Percentiles rank a stretch among this genome's conserved stretches.
Conservation (phyloP, 2,888 invertebrate genomes). For the Caenorhabditis sp. region DNA sequence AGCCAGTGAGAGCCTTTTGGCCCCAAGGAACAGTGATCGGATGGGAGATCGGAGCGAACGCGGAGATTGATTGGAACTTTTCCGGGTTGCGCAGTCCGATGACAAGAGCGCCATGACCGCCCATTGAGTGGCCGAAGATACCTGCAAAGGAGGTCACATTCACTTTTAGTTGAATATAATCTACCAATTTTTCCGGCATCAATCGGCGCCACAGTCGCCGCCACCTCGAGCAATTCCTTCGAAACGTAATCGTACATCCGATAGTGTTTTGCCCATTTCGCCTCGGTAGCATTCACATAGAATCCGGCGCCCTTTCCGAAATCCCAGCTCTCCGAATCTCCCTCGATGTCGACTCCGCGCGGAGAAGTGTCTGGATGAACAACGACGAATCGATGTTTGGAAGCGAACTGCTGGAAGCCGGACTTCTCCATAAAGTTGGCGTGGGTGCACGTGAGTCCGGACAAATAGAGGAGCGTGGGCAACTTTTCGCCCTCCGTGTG, state of each 20-base stretch:
- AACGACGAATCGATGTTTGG: slow-evolving; percentile 84
- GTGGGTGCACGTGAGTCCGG: slow-evolving; percentile 89
- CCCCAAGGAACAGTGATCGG: slow-evolving; percentile 91
- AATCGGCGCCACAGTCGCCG: slow-evolving; percentile 45
- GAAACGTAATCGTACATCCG: slow-evolving; percentile 95
- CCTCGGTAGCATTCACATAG: slow-evolving; percentile 91
- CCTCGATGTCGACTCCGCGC: slow-evolving; percentile 89
- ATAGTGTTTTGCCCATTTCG: slow-evolving; percentile 94
- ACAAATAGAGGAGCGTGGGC: slow-evolving; percentile 74
- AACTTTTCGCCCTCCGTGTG: slow-evolving; percentile 80
- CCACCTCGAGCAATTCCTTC: slow-evolving; percentile 70
- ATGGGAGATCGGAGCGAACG: slow-evolving; percentile 95
- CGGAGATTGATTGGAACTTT: slow-evolving; percentile 87
- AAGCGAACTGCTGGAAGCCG: slow-evolving; percentile 92
- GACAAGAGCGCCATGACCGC: slow-evolving; percentile 92
- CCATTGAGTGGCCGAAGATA: slow-evolving; percentile 85
- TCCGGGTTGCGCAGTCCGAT: slow-evolving; percentile 83
- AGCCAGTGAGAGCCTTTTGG: slow-evolving; percentile 79
- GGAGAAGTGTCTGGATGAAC: slow-evolving; percentile 90
- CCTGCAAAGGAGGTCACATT: slow-evolving; percentile 75
- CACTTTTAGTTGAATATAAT: background rate
- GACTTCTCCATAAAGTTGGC: slow-evolving; percentile 95
- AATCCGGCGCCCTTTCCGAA: slow-evolving; percentile 95
- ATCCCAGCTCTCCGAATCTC: slow-evolving; percentile 93
- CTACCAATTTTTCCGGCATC: slow-evolving; percentile 51